A percentile compares a stretch with the other conserved stretches of the same genome.
phyloP scores from a whole-genome alignment of 2,797 vertebrate species.

The Acipenser transmontanus region DNA sequence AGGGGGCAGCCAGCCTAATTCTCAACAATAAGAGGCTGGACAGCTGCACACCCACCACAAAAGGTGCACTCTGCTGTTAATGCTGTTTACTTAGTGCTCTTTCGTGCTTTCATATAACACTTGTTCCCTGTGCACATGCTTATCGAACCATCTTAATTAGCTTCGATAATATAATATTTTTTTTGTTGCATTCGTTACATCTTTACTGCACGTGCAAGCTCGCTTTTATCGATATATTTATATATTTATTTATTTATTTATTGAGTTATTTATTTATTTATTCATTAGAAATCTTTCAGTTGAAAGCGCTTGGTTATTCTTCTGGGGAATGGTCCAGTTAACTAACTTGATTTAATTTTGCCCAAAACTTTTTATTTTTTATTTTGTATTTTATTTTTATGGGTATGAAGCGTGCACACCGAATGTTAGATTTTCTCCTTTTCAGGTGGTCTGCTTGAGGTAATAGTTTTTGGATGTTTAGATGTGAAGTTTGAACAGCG shows the following conservation, averaged over 20 bases:
- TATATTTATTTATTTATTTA: too few relatives aligned
- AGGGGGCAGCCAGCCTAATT: slow-evolving; percentile 72
- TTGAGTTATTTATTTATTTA: too few relatives aligned
- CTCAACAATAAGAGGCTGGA: slow-evolving; percentile 76
- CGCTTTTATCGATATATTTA: too few relatives aligned
- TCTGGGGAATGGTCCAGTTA: too few relatives aligned
- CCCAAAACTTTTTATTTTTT: too few relatives aligned
- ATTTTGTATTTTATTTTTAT: neutral
- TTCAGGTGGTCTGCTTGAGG: slow-evolving; percentile 39
- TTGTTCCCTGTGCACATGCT: slow-evolving; percentile 56
- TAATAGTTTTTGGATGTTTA: slow-evolving; percentile 45
- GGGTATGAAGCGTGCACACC: neutral
- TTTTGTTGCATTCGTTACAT: neutral
- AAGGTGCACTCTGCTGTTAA: slow-evolving; percentile 71
- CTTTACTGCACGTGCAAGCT: too few relatives aligned
- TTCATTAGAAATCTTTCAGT: too few relatives aligned
- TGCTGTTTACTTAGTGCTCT: slow-evolving; percentile 82
- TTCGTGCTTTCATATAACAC: slow-evolving; percentile 64
- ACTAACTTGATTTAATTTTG: too few relatives aligned
- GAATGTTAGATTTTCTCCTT: slow-evolving; percentile 16
- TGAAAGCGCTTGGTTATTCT: too few relatives aligned
- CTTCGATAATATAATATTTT: slow-evolving; percentile 38
- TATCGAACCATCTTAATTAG: slow-evolving; percentile 66
- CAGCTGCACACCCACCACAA: slow-evolving; percentile 79
- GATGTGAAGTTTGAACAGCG: slow-evolving; percentile 51